phyloP scores from a whole-genome alignment of 2,113 vertebrate species.

The Ailuropoda melanoleuca region DNA sequence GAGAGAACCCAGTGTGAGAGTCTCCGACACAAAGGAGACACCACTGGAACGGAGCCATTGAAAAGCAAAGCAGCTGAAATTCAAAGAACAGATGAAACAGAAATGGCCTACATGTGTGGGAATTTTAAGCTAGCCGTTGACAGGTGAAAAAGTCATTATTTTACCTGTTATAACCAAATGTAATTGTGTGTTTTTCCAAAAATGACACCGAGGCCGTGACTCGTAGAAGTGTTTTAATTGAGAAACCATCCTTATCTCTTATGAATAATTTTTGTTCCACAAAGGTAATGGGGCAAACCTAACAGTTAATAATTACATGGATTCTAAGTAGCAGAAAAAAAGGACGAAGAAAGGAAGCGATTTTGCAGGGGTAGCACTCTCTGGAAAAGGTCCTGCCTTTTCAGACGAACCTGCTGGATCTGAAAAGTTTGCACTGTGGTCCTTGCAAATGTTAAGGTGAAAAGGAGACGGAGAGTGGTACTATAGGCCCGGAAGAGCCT shows the following conservation, averaged over 20 bases:
- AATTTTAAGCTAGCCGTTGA: constrained; percentile 86
- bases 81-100: constrained; percentile 85
- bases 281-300: constrained; percentile 62
- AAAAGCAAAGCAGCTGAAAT: constrained; percentile 87
- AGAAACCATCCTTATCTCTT: constrained; percentile 67
- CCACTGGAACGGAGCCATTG: constrained; percentile 88
- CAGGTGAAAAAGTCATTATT: constrained; percentile 86
- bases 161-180: constrained; percentile 82
- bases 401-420: neutral
- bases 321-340: neutral
- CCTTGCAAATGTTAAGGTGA: neutral
- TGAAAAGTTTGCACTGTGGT: neutral
- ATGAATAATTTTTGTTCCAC: constrained; percentile 69
- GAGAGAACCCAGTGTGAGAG: constrained; percentile 92
- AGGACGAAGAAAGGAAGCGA: neutral
- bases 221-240: constrained; percentile 73
- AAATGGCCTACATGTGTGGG: constrained; percentile 87
- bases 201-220: constrained; percentile 52
- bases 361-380: rapidly evolving
- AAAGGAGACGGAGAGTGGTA: neutral
- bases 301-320: neutral
- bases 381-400: neutral
- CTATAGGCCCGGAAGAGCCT: neutral
- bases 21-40: constrained; percentile 92
- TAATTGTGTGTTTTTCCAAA: constrained; percentile 80